Conservation (phyloP, 2,888 invertebrate species). For the Bimastos eiseni region DNA sequence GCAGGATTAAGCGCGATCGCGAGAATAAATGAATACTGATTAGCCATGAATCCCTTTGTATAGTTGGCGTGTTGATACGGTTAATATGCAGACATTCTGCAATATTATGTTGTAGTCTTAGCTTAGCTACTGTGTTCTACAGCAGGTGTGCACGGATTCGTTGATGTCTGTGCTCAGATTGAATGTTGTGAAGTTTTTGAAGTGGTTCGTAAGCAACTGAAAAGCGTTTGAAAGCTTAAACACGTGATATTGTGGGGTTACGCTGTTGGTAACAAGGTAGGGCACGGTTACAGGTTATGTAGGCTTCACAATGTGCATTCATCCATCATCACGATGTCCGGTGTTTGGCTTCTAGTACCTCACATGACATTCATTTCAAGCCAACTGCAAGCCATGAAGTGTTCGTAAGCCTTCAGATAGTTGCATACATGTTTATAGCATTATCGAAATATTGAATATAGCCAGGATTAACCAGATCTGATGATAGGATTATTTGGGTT, state of each 20-base stretch:
- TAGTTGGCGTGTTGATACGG: background rate
- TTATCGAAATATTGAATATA: background rate
- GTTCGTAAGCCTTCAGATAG: background rate
- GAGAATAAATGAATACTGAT: background rate
- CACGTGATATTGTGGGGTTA: background rate
- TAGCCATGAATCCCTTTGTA: background rate
- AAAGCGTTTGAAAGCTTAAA: too few relatives aligned
- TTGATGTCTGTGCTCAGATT: too few relatives aligned
- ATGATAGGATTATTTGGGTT: background rate
- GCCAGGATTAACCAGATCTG: background rate
- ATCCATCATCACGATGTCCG: background rate
- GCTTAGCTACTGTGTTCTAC: too few relatives aligned
- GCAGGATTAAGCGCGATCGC: background rate
- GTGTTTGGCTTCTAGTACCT: background rate
- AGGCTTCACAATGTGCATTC: background rate
- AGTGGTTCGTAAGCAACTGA: too few relatives aligned
- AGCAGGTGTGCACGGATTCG: background rate
- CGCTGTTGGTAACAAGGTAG: background rate
- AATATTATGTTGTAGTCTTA: background rate
- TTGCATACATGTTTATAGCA: background rate
- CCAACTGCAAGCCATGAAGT: background rate
- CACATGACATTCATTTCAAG: background rate
- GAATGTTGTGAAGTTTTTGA: too few relatives aligned
- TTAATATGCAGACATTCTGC: background rate
- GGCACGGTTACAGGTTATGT: background rate